Evolutionary conservation across 2,888 invertebrate genomes (phyloP).

Genomic region (Allolobophora icterica): DNA sequence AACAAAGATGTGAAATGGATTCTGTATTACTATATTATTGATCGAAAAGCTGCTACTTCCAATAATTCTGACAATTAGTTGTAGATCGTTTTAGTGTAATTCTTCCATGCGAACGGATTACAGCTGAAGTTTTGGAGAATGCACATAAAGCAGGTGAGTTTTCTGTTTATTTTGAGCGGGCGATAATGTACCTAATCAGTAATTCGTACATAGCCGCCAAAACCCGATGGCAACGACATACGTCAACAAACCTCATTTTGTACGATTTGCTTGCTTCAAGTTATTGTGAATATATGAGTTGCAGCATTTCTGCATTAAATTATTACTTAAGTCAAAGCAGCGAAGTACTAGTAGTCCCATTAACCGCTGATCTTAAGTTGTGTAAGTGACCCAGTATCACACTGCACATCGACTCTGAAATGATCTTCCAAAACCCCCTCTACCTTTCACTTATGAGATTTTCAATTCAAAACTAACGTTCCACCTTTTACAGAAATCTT

Average conservation of each 20-base stretch:
- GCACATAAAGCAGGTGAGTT: slow-evolving; percentile 42
- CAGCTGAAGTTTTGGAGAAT: neutral
- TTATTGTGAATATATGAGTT: neutral
- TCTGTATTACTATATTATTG: neutral
- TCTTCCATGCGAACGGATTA: neutral
- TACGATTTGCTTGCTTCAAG: neutral
- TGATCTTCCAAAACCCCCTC: too few relatives aligned
- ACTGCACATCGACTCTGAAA: too few relatives aligned
- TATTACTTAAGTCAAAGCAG: neutral
- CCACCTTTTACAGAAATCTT: too few relatives aligned
- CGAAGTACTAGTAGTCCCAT: neutral
- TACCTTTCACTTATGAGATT: too few relatives aligned
- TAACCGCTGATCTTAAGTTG: too few relatives aligned
- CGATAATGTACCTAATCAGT: neutral
- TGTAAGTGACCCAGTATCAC: too few relatives aligned
- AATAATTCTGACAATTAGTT: neutral
- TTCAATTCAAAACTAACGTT: too few relatives aligned
- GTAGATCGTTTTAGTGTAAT: neutral
- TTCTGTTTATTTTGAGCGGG: neutral
- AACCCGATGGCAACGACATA: neutral
- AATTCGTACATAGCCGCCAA: neutral
- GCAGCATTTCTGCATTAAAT: neutral
- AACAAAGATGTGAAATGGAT: neutral
- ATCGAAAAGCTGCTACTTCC: neutral
- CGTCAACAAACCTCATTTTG: neutral